Conservation (phyloP, 2,113 vertebrate species). For the Channa argus region DNA sequence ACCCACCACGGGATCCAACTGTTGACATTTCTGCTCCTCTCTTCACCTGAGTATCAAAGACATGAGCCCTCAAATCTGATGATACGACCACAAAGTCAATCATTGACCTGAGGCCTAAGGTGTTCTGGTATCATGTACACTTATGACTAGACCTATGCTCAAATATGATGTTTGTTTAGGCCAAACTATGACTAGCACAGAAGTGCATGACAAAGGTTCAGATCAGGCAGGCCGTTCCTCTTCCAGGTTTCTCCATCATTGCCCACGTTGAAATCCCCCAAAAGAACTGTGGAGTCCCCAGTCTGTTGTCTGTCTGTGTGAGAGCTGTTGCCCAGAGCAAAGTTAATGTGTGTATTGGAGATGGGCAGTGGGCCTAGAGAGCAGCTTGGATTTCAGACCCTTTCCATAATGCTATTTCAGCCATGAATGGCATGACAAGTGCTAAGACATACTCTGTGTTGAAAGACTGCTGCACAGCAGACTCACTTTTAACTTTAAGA, state of each 20-base stretch:
- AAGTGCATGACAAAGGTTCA: too few species aligned
- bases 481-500: too few species aligned
- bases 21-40: neutral
- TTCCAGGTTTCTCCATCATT: too few species aligned
- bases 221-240: too few species aligned
- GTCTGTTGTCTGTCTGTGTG: slow-evolving; percentile 2
- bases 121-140: too few species aligned
- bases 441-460: slow-evolving; percentile 43
- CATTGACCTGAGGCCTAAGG: too few species aligned
- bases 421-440: slow-evolving; percentile 59
- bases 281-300: too few species aligned
- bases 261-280: too few species aligned
- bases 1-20: neutral
- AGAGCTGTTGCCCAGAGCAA: slow-evolving; percentile 15
- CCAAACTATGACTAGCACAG: too few species aligned
- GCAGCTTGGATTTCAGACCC: slow-evolving; percentile 45
- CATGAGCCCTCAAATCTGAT: neutral
- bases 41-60: neutral
- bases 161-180: too few species aligned
- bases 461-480: slow-evolving; percentile 46
- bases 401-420: slow-evolving; percentile 70
- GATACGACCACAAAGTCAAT: too few species aligned
- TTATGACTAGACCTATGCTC: too few species aligned
- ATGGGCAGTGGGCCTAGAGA: slow-evolving; percentile 26
- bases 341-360: slow-evolving; percentile 17